phyloP scores from a whole-genome alignment of 2,113 vertebrate species.

The Chinchilla lanigera region DNA sequence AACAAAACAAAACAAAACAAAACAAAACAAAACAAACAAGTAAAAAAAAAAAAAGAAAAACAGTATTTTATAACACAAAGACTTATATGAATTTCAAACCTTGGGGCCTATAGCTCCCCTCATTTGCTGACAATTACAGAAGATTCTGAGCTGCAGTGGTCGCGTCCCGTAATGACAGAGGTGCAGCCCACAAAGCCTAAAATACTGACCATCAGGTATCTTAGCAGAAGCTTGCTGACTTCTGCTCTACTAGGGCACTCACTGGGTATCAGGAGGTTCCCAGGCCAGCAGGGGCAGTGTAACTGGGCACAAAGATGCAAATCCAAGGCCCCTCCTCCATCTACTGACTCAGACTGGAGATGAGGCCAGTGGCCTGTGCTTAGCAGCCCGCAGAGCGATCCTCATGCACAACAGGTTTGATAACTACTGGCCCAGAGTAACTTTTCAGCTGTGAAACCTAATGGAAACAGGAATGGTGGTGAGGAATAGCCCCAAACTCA shows the following conservation, averaged over 20 bases:
- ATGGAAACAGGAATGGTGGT: not conserved
- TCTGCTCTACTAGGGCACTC: not conserved
- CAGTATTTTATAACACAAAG: not conserved
- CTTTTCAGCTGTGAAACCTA: not conserved
- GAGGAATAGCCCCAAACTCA: not conserved
- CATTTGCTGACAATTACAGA: not conserved
- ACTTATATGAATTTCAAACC: conserved; percentile 35
- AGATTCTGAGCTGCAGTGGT: not conserved
- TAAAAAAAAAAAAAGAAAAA: not conserved
- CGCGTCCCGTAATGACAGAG: not conserved
- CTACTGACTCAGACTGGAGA: not conserved
- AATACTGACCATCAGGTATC: not conserved
- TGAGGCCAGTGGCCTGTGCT: not conserved
- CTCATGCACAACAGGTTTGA: not conserved
- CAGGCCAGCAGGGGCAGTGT: not conserved
- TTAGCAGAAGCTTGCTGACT: not conserved
- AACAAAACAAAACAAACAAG: not conserved
- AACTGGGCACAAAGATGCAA: not conserved
- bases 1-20: not conserved
- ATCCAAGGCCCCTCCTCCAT: not conserved
- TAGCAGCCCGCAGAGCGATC: not conserved
- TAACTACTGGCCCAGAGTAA: not conserved
- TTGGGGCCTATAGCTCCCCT: not conserved
- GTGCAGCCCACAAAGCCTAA: not conserved
- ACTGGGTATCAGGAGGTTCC: not conserved